Evolutionary conservation across 37 sponge, comb jelly and placozoan genomes (phyloP), one percentile per base, ranked within the genome.

Genomic region (Aphrocallistes beatrix): DNA sequence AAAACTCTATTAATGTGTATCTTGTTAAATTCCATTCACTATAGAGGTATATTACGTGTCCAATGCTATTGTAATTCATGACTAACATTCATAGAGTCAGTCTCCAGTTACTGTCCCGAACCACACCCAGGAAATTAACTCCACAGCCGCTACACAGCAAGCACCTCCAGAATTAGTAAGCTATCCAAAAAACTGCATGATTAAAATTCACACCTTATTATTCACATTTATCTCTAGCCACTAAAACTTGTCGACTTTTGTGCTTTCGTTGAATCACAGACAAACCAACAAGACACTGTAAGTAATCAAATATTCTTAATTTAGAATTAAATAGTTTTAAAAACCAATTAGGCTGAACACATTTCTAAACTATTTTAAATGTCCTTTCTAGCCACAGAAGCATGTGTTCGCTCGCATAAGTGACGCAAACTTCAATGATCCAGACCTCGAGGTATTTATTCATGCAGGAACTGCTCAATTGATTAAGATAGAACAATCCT

Each of bases 201-300:
- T 47, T 13, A 47, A 21, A 47, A 47, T 47, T 47, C 49, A 47
- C 13, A 21, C 49, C 17, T 47, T 21, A 47, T 47, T 47, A 47
- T 21, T 47, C 17, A 47, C 49, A 47, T 47, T 47, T 47, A 21
- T 60, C 6, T 60, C 28, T 60, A 95, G 96, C 93, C 93, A 23
- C 87, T 96, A 30, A 96, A 92, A 87, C 88, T 96, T 89, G 87
- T 94, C 28, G 91, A 91, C 85, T 96, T 93, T 75, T 83, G 87
- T 34, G 97, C 94, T 81, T 96, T 94, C 86, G 93, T 94, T 30
- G 94, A 93, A 60, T 60, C 75, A 25, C 75, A 60, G n/a, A 25
- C 75, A 1, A 60, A 21, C n/a, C 75, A 60, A 60, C n/a, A 19
- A 60, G 75, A 60, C 25, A 60, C 25, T 19, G 75, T 60, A 60